Conservation (phyloP, 2,888 invertebrate genomes). For the Clitarchus hookeri region DNA sequence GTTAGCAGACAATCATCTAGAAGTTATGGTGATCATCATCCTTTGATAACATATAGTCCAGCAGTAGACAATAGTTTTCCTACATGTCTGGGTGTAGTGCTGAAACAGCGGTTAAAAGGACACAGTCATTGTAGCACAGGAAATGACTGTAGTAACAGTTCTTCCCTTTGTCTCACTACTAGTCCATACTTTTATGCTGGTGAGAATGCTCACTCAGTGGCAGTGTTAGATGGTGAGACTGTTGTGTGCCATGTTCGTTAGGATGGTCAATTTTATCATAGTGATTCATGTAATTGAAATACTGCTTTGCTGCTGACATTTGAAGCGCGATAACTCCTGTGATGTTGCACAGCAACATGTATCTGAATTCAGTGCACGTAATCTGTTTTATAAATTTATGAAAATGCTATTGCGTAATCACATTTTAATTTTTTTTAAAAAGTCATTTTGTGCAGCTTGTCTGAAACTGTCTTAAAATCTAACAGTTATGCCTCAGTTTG, state of each 20-base stretch:
- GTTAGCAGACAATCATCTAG: conserved; percentile 72
- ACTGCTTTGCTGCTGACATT: conserved; percentile 59
- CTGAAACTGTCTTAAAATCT: conserved; percentile 12
- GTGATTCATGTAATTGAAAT: conserved; percentile 44
- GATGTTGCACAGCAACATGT: neutral
- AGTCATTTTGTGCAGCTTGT: conserved; percentile 22
- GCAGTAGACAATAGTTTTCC: conserved; percentile 52
- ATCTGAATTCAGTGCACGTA: neutral
- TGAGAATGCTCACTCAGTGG: conserved; percentile 58
- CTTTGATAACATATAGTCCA: conserved; percentile 78
- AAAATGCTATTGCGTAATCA: neutral
- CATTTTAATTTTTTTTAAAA: neutral
- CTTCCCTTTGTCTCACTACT: conserved; percentile 11
- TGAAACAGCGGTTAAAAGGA: conserved; percentile 56
- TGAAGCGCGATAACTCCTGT: conserved; percentile 61
- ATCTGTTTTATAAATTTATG: neutral
- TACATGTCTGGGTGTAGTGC: conserved; percentile 52
- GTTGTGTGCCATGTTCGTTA: conserved; percentile 84
- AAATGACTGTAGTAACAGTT: conserved; percentile 25
- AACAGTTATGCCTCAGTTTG: neutral
- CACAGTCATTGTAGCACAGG: conserved; percentile 51
- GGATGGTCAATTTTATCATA: conserved; percentile 58
- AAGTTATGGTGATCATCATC: conserved; percentile 79
- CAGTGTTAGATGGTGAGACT: conserved; percentile 83
- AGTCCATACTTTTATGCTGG: conserved; percentile 38